phyloP scores from a whole-genome alignment of 2,113 vertebrate genomes.

The Hystrix brachyura region DNA sequence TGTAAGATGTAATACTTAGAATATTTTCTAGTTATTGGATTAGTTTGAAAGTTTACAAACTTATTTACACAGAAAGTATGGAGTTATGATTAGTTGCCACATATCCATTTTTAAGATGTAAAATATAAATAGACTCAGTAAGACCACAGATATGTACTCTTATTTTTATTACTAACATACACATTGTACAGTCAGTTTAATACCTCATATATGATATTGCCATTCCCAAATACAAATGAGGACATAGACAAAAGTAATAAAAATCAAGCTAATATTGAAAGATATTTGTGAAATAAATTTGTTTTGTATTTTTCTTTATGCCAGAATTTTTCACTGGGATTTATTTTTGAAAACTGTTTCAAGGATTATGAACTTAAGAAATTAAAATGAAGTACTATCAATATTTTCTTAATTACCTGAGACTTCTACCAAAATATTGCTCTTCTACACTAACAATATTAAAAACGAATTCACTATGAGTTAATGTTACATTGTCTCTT shows the following conservation, averaged over 20 bases:
- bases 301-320: not conserved
- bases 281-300: slow-evolving; percentile 9
- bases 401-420: not conserved
- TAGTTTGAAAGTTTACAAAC: slow-evolving; percentile 27
- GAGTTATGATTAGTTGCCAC: not conserved
- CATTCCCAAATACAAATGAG: not conserved
- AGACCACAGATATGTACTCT: not conserved
- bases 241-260: not conserved
- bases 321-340: not conserved
- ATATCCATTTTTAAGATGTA: not conserved
- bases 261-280: not conserved
- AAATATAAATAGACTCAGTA: not conserved
- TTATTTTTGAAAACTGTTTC: not conserved
- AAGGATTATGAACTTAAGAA: not conserved
- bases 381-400: not conserved
- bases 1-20: not conserved
- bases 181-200: not conserved
- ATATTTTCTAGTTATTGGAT: not conserved
- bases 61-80: not conserved
- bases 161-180: not conserved
- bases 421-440: not conserved
- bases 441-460: not conserved
- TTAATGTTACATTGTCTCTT: not conserved
- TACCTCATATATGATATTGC: not conserved
- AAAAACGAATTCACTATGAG: not conserved